phyloP scores from a whole-genome alignment of 2,888 invertebrate genomes.

The Patella depressa region DNA sequence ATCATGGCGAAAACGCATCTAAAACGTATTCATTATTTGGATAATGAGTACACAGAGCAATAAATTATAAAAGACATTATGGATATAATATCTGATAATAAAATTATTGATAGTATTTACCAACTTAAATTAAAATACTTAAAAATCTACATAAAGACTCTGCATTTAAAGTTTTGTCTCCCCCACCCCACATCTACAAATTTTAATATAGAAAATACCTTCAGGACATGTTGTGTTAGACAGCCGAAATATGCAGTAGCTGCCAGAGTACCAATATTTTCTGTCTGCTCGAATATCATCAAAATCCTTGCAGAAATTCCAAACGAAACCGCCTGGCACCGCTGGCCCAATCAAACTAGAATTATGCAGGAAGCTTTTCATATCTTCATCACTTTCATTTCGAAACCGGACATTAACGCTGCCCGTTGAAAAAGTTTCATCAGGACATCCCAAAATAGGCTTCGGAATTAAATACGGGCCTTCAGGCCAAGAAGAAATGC shows the following conservation, averaged over 20 bases:
- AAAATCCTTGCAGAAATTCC: not conserved
- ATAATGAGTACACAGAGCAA: too few relatives aligned
- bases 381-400: not conserved
- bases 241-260: not conserved
- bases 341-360: constrained; percentile 2
- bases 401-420: not conserved
- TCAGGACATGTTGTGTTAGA: not conserved
- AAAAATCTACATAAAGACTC: too few relatives aligned
- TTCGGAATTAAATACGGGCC: not conserved
- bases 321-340: not conserved
- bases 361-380: not conserved
- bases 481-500: not conserved
- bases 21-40: too few relatives aligned
- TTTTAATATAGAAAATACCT: not conserved
- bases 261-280: not conserved
- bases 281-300: not conserved
- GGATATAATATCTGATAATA: too few relatives aligned
- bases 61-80: too few relatives aligned
- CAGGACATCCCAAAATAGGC: not conserved
- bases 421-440: not conserved
- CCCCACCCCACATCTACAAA: too few relatives aligned
- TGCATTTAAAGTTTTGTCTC: too few relatives aligned
- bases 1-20: too few relatives aligned
- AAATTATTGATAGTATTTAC: too few relatives aligned
- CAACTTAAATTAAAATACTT: too few relatives aligned